Conservation (phyloP, 1,140 invertebrate species). For the Pararge aegeria region DNA sequence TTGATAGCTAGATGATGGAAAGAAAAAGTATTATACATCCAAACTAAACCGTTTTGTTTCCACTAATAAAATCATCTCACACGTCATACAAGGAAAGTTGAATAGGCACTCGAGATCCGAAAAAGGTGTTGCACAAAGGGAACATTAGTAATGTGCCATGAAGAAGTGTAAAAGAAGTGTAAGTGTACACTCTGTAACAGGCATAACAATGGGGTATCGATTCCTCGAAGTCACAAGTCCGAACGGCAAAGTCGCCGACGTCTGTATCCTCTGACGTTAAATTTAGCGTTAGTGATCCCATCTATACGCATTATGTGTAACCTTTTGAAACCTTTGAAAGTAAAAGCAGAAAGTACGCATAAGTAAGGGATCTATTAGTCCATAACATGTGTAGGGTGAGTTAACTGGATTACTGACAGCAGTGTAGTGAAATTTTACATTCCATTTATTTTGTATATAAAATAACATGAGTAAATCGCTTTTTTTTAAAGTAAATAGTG, state of each 20-base stretch:
- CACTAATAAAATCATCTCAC: conserved; percentile 3
- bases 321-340: conserved; percentile 48
- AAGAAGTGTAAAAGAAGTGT: conserved; percentile 59
- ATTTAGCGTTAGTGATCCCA: conserved; percentile 75
- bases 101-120: conserved; percentile 26
- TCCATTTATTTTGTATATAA: too few species aligned
- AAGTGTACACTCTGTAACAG: conserved; percentile 65
- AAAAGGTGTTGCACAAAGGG: conserved; percentile 51
- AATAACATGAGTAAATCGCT: too few species aligned
- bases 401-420: background rate
- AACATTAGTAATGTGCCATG: conserved; percentile 65
- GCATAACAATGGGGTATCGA: conserved; percentile 71
- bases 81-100: conserved; percentile 6
- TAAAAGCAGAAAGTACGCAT: conserved; percentile 33
- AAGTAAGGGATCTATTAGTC: background rate
- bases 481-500: too few species aligned
- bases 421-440: too few species aligned
- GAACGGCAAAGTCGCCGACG: conserved; percentile 46
- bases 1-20: too few species aligned
- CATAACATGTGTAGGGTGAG: background rate
- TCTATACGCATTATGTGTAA: conserved; percentile 41
- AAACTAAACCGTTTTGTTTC: conserved; percentile 3
- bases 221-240: conserved; percentile 57
- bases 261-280: conserved; percentile 47
- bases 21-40: too few species aligned